Base-by-base conservation (phyloP, 2,113 vertebrate genomes). In the Salminus brasiliensis region DNA sequence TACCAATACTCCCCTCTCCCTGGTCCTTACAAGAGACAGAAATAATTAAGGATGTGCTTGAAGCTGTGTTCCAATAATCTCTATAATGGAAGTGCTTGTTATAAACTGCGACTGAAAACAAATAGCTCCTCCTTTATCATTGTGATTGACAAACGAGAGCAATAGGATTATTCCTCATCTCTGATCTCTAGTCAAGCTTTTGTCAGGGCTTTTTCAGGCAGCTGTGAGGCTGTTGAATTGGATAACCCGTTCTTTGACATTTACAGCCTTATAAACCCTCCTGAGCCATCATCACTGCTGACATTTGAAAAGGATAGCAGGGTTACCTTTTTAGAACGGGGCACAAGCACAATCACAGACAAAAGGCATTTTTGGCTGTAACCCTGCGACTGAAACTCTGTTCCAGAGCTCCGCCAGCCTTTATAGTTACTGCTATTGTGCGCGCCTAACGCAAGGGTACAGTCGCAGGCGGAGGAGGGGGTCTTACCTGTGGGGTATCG, bases 401-500 rank as follows among this genome's bases (percentile, higher is more conserved):
- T 49, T 85, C 53, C 39, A 67, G 57, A 85, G 80, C 83, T 72
- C 68, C 25, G 70, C 63, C 74, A 49, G 71, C 70, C 34, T 70
- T 81, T 80, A 76, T 84, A 66, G 70, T 84, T 59, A 60, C 18
- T 73, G 70, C 65, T 76, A 77, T 69, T 68, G 30, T 66, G 62
- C 68, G 55, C 63, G 63, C 78, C 39, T 68, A 11, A 11, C 30
- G 69, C 60, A 62, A 30, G 49, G 72, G 80, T 79, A 70, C 53
- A 72, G 53, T 70, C 43, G 32, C 25, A 75, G 82, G 79, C 63
- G n/a, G n/a, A n/a, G n/a, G 63, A 63, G 84, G 60, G 82, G 81
- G 85, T 87, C 94, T 94, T 97, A 99, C 98, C 98, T 98, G 97
- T 96, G 80, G 98, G 98, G 84, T 97, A 99, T 27, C 97, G 96